phyloP scores from a whole-genome alignment of 2,113 vertebrate species.

The Sinocyclocheilus anshuiensis region DNA sequence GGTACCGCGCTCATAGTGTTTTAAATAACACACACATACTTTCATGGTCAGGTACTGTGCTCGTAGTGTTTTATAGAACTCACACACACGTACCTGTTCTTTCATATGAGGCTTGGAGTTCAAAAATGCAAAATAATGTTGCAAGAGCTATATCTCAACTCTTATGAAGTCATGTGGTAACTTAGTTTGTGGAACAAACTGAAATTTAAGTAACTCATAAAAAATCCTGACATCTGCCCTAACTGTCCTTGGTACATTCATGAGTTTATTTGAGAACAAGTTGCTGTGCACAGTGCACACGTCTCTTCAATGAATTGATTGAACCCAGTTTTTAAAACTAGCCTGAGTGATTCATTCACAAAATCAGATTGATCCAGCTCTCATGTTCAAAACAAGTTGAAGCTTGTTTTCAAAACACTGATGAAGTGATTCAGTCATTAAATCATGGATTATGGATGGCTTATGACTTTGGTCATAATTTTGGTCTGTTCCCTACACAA shows the following conservation, averaged over 20 bases:
- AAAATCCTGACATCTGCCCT: not conserved
- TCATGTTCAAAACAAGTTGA: not conserved
- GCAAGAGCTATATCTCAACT: not conserved
- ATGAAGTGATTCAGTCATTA: not conserved
- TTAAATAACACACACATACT: conserved; percentile 27
- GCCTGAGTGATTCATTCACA: not conserved
- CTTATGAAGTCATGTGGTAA: not conserved
- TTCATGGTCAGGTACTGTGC: conserved; percentile 14
- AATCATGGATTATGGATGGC: too few species aligned
- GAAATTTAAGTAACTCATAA: too few species aligned
- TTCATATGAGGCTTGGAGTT: not conserved
- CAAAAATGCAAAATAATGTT: not conserved
- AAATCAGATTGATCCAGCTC: not conserved
- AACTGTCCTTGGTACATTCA: not conserved
- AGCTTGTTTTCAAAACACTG: too few species aligned
- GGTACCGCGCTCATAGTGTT: conserved; percentile 55
- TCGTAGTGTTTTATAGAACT: conserved; percentile 12
- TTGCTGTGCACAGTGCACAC: too few species aligned
- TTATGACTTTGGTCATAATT: too few species aligned
- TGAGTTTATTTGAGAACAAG: not conserved
- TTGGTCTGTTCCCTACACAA: too few species aligned
- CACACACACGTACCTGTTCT: not conserved
- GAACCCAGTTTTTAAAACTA: not conserved
- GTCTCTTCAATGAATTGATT: not conserved
- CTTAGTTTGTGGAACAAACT: too few species aligned